Conservation (phyloP, 1,140 invertebrate genomes). For the Drosophila malerkotliana region DNA sequence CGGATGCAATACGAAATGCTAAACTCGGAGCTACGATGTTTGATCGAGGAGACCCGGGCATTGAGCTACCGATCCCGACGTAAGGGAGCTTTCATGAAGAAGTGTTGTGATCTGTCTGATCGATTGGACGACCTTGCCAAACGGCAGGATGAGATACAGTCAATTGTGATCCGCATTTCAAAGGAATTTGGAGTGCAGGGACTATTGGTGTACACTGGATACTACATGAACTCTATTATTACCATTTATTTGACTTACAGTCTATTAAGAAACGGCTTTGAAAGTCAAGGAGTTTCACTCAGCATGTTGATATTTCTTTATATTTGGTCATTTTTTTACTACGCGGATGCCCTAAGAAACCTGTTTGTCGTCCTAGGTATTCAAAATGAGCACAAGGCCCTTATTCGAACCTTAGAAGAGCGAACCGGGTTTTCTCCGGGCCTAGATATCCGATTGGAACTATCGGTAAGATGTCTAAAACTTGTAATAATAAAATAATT, state of each 20-base stretch:
- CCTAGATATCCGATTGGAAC: slow-evolving; percentile 28
- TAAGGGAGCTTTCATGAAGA: slow-evolving; percentile 20
- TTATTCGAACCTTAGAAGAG: slow-evolving; percentile 16
- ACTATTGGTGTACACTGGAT: slow-evolving; percentile 5
- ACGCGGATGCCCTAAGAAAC: slow-evolving; percentile 6
- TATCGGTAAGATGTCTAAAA: slow-evolving; percentile 1
- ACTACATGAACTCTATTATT: slow-evolving; percentile 18
- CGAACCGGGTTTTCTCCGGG: slow-evolving; percentile 14
- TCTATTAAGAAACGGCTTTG: background rate
- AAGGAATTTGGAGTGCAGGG: slow-evolving; percentile 16
- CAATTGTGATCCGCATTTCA: background rate
- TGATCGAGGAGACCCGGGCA: background rate
- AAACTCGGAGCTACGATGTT: slow-evolving; percentile 13
- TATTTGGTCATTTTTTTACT: slow-evolving; percentile 17
- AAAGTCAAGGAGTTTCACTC: background rate
- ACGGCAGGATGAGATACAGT: slow-evolving; percentile 15
- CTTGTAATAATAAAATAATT: background rate
- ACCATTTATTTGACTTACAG: background rate
- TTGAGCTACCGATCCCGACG: background rate
- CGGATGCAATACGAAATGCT: slow-evolving; percentile 24
- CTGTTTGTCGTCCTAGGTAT: background rate
- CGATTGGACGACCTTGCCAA: slow-evolving; percentile 22
- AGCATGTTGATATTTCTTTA: background rate
- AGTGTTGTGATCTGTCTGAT: slow-evolving; percentile 29
- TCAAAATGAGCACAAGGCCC: slow-evolving; percentile 7